Evolutionary conservation across 2,888 invertebrate species (phyloP).

Genomic region (Lasioglossum vierecki): DNA sequence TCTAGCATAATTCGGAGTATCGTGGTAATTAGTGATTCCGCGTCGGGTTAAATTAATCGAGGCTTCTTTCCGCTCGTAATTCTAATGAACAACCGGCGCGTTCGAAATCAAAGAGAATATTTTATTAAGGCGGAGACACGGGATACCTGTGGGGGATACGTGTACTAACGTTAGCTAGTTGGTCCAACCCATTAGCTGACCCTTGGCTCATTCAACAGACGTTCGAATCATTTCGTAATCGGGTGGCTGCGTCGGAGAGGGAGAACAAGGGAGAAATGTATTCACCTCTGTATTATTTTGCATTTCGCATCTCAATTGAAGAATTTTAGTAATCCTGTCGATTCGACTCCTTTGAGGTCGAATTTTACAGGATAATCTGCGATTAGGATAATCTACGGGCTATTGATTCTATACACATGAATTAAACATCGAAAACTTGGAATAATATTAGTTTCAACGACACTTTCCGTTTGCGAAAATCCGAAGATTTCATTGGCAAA

Average conservation of each 20-base stretch:
- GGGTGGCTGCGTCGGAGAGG: neutral
- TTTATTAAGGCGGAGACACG: slow-evolving; percentile 56
- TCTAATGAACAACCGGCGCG: slow-evolving; percentile 23
- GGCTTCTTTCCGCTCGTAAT: slow-evolving; percentile 12
- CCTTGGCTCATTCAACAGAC: slow-evolving; percentile 23
- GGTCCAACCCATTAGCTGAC: slow-evolving; percentile 42
- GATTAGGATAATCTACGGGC: neutral
- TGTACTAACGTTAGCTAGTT: slow-evolving; percentile 38
- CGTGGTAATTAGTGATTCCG: neutral
- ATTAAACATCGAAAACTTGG: neutral
- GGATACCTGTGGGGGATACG: slow-evolving; percentile 30
- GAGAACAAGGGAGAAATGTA: neutral
- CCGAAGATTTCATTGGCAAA: neutral
- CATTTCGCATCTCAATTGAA: neutral
- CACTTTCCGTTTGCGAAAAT: neutral
- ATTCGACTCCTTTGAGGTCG: neutral
- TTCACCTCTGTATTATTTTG: neutral
- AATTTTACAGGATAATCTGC: neutral
- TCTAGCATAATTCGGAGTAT: neutral
- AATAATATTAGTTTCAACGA: neutral
- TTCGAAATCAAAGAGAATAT: slow-evolving; percentile 74
- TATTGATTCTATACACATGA: neutral
- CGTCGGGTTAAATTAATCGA: slow-evolving; percentile 14
- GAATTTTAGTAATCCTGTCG: slow-evolving; percentile 1
- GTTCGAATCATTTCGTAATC: slow-evolving; percentile 17